Base-by-base conservation (phyloP, 2,113 vertebrate genomes). In the Circaetus gallicus region DNA sequence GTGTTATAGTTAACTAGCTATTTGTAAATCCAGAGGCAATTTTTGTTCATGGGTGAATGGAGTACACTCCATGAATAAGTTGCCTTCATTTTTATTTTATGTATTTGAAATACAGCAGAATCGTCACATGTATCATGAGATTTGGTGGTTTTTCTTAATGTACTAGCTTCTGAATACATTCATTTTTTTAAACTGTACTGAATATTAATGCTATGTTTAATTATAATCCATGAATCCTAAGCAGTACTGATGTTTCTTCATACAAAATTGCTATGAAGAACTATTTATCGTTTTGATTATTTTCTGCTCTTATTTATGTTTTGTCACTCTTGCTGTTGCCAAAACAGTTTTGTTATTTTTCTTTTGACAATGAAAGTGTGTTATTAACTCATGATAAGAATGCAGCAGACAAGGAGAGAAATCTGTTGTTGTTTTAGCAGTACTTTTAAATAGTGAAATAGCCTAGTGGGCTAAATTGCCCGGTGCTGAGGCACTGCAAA, bases 281-380 rank as follows among this genome's bases (percentile, higher is more conserved):
- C 59, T 90, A 90, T 53, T 70, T 16, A 70, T 50, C 43, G 49
- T 9, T 53, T 82, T 89, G 26, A 65, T 87, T 16, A 62, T 82
- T 86, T 95, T 88, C 63, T 90, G n/a, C 18, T 77, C 16, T 86
- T 77, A 56, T 71, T 94, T 82, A 84, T 81, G 42, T 86, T 96
- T 96, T 92, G 16, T 77, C 74, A 67, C 7, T 66, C 42, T 58
- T 63, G 13, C 13, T 86, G 15, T 86, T 86, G 21, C 45, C 53
- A 85, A 95, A 91, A 76, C 12, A 29, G 4, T 42, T 85, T 47
- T 73, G 11, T 45, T 86, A 36, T 62, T 87, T 87, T 82, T 42
- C 40, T 88, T 94, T 93, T 88, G 50, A 63, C 28, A 47, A 31
- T 8, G 24, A 56, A 61, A 74, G 3, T 36, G 6, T 69, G 4